Percentiles rank a stretch among this genome's conserved stretches.
Evolutionary conservation across 2,888 invertebrate genomes (phyloP).

Genomic region (Brachypterus glaber): DNA sequence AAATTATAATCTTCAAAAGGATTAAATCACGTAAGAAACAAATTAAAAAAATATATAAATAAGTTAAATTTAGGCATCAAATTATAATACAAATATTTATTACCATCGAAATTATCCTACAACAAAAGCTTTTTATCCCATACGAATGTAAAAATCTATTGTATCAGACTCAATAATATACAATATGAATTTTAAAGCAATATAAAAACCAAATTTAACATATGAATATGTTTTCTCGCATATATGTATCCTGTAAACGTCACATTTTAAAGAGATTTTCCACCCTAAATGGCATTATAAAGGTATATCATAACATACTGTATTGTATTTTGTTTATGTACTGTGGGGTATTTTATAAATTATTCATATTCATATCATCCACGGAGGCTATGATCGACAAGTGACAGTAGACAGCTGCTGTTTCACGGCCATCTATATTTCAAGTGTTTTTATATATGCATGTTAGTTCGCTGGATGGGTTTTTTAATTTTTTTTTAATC

Average conservation of each 20-base stretch:
- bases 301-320: constrained; percentile 39
- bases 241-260: constrained; percentile 40
- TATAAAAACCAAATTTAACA: constrained; percentile 36
- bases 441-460: constrained; percentile 38
- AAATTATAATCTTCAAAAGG: too few relatives aligned
- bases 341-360: constrained; percentile 34
- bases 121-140: too few relatives aligned
- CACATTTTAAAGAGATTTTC: constrained; percentile 40
- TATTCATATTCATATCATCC: constrained; percentile 38
- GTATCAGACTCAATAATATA: too few relatives aligned
- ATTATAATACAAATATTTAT: too few relatives aligned
- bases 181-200: constrained; percentile 33
- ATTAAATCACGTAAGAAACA: too few relatives aligned
- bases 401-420: constrained; percentile 42
- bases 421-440: constrained; percentile 36
- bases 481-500: too few relatives aligned
- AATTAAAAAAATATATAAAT: too few relatives aligned
- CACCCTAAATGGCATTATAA: constrained; percentile 39
- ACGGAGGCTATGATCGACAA: constrained; percentile 38
- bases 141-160: too few relatives aligned
- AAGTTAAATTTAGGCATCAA: too few relatives aligned
- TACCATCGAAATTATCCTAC: too few relatives aligned
- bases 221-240: constrained; percentile 34
- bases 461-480: too few relatives aligned
- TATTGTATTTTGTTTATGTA: constrained; percentile 32